These are phyloP conservation scores for Epsilonema sp. DNA, from an alignment of 2,888 invertebrate genomes.

Conservation along the genomic window DNA sequence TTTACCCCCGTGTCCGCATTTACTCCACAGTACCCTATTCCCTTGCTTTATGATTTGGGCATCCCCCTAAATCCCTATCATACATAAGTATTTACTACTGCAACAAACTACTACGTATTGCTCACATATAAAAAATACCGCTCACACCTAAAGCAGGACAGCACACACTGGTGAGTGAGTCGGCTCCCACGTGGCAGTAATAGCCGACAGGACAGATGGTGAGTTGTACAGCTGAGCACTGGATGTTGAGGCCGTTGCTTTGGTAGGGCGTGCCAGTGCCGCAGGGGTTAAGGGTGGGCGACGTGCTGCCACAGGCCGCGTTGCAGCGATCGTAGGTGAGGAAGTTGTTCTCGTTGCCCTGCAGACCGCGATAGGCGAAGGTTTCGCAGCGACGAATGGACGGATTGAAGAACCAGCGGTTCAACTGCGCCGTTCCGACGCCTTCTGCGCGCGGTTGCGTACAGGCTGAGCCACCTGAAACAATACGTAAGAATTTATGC, in stretches of 20 bases:
- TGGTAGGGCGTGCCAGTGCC: background rate
- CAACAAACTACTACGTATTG: too few relatives aligned
- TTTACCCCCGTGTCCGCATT: too few relatives aligned
- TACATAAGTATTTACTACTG: too few relatives aligned
- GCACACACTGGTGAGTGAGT: constrained; percentile 1
- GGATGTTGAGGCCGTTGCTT: background rate
- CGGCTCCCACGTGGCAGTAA: constrained; percentile 5
- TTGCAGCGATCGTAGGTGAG: constrained; percentile 12
- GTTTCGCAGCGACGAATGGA: background rate
- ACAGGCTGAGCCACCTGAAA: too few relatives aligned
- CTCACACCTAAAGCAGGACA: constrained; percentile 4
- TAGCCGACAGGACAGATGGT: constrained; percentile 4
- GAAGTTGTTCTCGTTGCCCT: constrained; percentile 19
- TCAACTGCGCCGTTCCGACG: background rate
- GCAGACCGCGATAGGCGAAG: constrained; percentile 6
- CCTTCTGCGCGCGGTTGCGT: background rate
- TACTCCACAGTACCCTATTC: too few relatives aligned
- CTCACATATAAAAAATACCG: too few relatives aligned
- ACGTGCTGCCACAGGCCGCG: constrained; percentile 11
- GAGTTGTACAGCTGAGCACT: background rate
- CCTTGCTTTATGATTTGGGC: too few relatives aligned
- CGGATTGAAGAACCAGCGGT: background rate
- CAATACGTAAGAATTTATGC: too few relatives aligned
- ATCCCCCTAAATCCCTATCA: too few relatives aligned
- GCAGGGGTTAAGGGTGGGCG: constrained; percentile 3